Conservation (phyloP, 2,113 vertebrate species). For the Galemys pyrenaicus region DNA sequence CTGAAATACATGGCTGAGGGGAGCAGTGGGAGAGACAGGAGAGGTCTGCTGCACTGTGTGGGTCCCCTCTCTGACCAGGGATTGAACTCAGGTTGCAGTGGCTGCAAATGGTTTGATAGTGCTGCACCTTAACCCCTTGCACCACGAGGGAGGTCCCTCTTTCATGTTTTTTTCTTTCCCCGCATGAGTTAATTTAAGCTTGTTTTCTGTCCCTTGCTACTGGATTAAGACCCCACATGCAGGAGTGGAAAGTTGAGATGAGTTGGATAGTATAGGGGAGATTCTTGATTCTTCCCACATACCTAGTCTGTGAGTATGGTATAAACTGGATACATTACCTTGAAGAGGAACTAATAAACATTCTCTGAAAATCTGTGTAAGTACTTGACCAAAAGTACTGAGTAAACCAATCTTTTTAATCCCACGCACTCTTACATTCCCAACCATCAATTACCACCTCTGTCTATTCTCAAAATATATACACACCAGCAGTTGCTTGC, state of each 20-base stretch:
- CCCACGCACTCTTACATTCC: not conserved
- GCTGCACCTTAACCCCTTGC: too few species aligned
- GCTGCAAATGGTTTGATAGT: too few species aligned
- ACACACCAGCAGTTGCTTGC: not conserved
- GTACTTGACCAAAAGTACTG: not conserved
- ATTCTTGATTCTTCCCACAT: not conserved
- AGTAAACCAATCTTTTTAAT: not conserved
- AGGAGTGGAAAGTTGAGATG: not conserved
- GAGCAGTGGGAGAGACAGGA: too few species aligned
- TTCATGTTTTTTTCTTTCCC: not conserved
- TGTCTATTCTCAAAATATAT: not conserved
- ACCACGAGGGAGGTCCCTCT: too few species aligned
- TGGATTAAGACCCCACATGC: not conserved
- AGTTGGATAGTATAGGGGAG: not conserved
- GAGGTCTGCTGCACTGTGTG: too few species aligned
- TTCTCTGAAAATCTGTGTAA: not conserved
- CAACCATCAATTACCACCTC: not conserved
- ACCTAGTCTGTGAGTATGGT: not conserved
- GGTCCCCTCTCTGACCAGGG: too few species aligned
- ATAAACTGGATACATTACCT: not conserved
- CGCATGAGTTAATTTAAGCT: not conserved
- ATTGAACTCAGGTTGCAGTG: too few species aligned
- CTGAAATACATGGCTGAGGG: too few species aligned
- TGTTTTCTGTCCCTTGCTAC: not conserved
- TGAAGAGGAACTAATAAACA: not conserved